A percentile compares a stretch with the other conserved stretches of the same genome.
Conservation (phyloP, 1,140 invertebrate genomes). For the Dreissena polymorpha region DNA sequence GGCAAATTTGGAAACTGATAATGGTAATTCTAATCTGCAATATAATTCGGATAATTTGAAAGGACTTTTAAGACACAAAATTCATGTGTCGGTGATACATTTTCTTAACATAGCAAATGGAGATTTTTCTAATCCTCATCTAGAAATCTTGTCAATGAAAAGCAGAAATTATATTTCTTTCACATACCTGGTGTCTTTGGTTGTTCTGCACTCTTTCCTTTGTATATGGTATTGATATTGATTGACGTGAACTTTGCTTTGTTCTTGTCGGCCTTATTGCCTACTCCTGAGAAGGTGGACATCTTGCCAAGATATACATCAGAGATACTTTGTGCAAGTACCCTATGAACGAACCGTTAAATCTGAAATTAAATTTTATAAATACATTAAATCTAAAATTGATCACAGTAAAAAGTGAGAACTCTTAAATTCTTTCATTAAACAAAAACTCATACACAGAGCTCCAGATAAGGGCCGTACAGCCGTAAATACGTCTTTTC, state of each 20-base stretch:
- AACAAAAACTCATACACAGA: background rate
- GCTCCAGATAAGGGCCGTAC: background rate
- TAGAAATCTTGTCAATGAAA: too few species aligned
- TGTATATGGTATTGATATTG: conserved; percentile 98
- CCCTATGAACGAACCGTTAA: conserved; percentile 84
- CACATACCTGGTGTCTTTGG: conserved; percentile 79
- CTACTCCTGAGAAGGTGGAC: conserved; percentile 91
- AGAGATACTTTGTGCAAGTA: conserved; percentile 73
- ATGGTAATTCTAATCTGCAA: too few species aligned
- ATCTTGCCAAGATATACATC: conserved; percentile 92
- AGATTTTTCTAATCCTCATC: too few species aligned
- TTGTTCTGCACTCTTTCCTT: conserved; percentile 84
- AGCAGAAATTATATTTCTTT: too few species aligned
- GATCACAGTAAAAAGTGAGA: conserved; percentile 2
- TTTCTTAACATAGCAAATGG: too few species aligned
- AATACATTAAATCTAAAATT: conserved; percentile 19
- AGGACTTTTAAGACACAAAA: too few species aligned
- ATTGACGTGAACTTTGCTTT: conserved; percentile 97
- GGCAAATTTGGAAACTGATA: too few species aligned
- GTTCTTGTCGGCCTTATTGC: conserved; percentile 94
- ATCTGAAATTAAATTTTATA: conserved; percentile 75
- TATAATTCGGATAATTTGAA: too few species aligned
- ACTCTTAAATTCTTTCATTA: background rate
- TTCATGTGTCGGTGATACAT: too few species aligned
- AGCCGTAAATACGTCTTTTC: background rate